These are phyloP conservation scores for Coleophora deauratella DNA, from an alignment of 2,888 invertebrate genomes.

Conservation along the genomic window DNA sequence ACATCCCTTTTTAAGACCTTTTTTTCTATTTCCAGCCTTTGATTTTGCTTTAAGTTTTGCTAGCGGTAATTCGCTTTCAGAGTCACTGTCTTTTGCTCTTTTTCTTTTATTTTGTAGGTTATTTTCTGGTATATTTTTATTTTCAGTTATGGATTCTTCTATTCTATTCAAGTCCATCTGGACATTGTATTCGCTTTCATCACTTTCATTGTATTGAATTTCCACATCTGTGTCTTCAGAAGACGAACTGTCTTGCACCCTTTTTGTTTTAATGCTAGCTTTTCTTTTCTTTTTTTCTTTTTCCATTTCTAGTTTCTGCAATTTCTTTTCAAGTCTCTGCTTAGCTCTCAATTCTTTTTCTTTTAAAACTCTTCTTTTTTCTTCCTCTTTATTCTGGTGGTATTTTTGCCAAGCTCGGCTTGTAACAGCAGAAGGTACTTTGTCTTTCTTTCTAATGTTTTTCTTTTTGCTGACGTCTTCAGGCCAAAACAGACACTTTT, in stretches of 20 bases:
- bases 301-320: conserved; percentile 7
- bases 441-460: conserved; percentile 3
- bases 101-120: too few species aligned
- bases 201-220: conserved; percentile 7
- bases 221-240: conserved; percentile 4
- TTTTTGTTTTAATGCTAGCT: not conserved
- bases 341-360: not conserved
- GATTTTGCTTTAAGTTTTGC: too few species aligned
- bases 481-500: not conserved
- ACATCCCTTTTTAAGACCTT: conserved; percentile 1
- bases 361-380: conserved; percentile 1
- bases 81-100: too few species aligned
- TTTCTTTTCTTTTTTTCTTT: not conserved
- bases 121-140: too few species aligned
- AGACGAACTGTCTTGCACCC: not conserved
- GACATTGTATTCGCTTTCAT: conserved; percentile 7
- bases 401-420: conserved; percentile 1
- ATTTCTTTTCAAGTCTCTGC: conserved; percentile 12
- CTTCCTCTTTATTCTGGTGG: conserved; percentile 12
- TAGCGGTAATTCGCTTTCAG: too few species aligned
- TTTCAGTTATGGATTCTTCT: too few species aligned
- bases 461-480: not conserved
- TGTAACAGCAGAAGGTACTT: not conserved
- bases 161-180: too few species aligned
- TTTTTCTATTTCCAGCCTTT: not conserved